Evolutionary conservation across 1,140 invertebrate species (phyloP), one percentile per base, ranked within the genome.

Genomic region (Conopomorpha cramerella): DNA sequence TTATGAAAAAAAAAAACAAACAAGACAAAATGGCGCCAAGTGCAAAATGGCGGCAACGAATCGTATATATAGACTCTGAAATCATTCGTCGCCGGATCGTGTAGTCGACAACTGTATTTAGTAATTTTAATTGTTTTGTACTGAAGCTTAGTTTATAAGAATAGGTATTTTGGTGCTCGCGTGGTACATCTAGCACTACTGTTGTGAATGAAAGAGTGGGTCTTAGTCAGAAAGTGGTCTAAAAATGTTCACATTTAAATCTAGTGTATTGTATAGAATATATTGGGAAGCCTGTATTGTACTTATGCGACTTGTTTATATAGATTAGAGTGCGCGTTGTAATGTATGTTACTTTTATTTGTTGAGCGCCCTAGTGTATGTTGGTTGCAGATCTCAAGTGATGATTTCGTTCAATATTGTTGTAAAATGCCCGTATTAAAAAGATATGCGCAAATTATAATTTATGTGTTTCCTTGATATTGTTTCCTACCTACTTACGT

Each of bases 361-460:
- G 70, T 74, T 74, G 67, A 70, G 65, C 66, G 70, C 70, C 63
- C 54, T 74, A 74, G 70, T 74, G 65, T 70, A 74, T 64, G 66
- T 66, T 72, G 70, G 67, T 67, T 64, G 66, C 70, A 72, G 71
- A 76, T 76, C 71, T 76, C 71, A 76, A 65, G 55, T 67, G 64
- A 72, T 55, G 63, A 71, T 74, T 74, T 71, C 67, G 67, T 74
- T 76, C 65, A 74, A 64, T 72, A 72, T 72, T 76, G 67, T 76
- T 76, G 71, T 76, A 76, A 71, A 71, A 71, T 72, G 71, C 65
- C 68, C 67, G 68, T 76, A 76, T 76, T 76, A 74, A 72, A 23
- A 70, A 70, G 50, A 76, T 74, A 72, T 74, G 67, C 65, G 70
- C 70, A 66, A 70, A 66, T 51, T 58, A 57, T 51, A 42, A 18